Evolutionary conservation across 2,113 vertebrate genomes (phyloP).

Genomic region (Glaucomys volans): DNA sequence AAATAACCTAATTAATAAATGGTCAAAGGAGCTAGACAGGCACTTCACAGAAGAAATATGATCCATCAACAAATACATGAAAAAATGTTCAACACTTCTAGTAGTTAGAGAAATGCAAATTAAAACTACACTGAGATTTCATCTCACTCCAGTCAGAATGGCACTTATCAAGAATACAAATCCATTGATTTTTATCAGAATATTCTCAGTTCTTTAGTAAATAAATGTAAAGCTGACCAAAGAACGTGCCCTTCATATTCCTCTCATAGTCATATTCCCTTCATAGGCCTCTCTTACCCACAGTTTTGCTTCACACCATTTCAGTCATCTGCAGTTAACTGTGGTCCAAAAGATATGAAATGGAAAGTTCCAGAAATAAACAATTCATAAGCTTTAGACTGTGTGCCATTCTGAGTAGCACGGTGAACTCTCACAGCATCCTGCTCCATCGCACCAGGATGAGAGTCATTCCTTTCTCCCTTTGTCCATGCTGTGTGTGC

Average conservation of each 20-base stretch:
- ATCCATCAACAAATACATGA: too few relatives aligned
- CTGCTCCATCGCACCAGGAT: neutral
- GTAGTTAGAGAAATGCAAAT: too few relatives aligned
- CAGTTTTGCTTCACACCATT: neutral
- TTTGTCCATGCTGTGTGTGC: neutral
- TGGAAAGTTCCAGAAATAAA: neutral
- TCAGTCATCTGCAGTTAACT: neutral
- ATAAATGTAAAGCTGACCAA: conserved; percentile 51
- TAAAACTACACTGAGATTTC: too few relatives aligned
- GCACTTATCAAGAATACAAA: too few relatives aligned
- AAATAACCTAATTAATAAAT: too few relatives aligned
- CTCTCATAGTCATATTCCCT: too few relatives aligned
- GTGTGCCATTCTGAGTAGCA: neutral
- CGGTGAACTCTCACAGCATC: neutral
- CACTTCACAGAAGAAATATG: too few relatives aligned
- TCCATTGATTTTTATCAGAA: neutral
- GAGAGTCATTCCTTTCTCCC: neutral
- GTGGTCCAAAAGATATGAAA: neutral
- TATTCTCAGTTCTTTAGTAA: neutral
- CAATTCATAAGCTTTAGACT: neutral
- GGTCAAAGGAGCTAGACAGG: too few relatives aligned
- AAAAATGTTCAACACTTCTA: too few relatives aligned
- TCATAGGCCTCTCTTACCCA: neutral
- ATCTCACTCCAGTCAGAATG: too few relatives aligned
- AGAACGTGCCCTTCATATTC: neutral